Percentiles rank a stretch among this genome's conserved stretches.
Evolutionary conservation across 1,140 invertebrate genomes (phyloP).

Genomic region (Drosophila neocordata): DNA sequence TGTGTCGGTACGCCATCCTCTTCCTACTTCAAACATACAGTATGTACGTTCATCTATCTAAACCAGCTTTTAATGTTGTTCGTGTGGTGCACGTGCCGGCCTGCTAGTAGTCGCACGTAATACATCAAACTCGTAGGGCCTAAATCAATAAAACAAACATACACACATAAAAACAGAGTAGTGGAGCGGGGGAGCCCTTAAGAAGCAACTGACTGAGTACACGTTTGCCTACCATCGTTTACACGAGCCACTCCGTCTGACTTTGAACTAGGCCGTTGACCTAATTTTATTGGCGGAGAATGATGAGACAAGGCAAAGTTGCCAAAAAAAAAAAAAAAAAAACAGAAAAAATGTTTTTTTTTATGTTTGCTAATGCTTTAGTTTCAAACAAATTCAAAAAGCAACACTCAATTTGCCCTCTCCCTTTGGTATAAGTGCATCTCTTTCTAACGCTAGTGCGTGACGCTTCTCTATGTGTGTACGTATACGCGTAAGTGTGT

Average conservation of each 20-base stretch:
- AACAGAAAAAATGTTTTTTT: neutral
- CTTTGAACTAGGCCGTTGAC: constrained; percentile 73
- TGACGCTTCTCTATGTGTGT: constrained; percentile 14
- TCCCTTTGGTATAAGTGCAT: constrained; percentile 17
- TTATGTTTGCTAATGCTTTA: constrained; percentile 18
- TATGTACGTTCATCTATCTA: neutral
- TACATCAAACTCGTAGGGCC: constrained; percentile 48
- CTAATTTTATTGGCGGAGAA: constrained; percentile 40
- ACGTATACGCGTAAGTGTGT: constrained; percentile 17
- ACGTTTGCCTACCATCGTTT: neutral
- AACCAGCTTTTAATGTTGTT: constrained; percentile 20
- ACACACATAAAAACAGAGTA: no score
- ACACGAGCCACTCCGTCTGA: constrained; percentile 15
- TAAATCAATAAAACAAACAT: constrained; percentile 30
- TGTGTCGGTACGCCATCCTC: constrained; percentile 41
- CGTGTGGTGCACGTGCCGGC: constrained; percentile 63
- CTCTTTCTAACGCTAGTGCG: constrained; percentile 35
- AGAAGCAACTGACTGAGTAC: constrained; percentile 25
- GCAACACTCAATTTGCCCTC: neutral
- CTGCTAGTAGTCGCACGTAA: constrained; percentile 53
- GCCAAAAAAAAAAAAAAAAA: constrained; percentile 10
- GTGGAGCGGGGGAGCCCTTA: constrained; percentile 16
- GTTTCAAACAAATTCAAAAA: constrained; percentile 1
- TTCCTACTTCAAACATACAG: neutral
- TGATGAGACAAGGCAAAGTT: neutral